phyloP scores from a whole-genome alignment of 2,797 vertebrate genomes.

The Phataginus tetradactyla region DNA sequence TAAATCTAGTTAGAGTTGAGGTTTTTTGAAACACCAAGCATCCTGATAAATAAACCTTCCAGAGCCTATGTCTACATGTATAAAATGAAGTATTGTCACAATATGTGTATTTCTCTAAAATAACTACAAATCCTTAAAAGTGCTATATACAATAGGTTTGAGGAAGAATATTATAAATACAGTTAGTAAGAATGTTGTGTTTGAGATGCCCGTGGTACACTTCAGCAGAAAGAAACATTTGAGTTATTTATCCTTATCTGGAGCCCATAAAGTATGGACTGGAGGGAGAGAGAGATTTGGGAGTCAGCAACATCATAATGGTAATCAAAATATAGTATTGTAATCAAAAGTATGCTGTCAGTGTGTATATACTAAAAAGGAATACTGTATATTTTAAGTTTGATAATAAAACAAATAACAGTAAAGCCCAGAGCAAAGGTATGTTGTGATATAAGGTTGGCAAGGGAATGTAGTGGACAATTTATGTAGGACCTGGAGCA shows the following conservation, averaged over 20 bases:
- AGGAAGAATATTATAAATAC: neutral
- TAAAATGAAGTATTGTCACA: neutral
- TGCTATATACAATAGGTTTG: neutral
- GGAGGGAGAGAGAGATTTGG: neutral
- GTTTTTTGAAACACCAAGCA: neutral
- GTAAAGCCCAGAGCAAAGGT: fast-evolving
- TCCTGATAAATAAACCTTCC: neutral
- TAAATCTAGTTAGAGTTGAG: neutral
- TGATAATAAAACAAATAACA: neutral
- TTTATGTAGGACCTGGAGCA: neutral
- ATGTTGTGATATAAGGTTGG: neutral
- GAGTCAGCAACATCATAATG: neutral
- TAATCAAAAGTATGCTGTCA: neutral
- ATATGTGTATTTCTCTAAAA: neutral
- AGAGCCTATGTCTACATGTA: neutral
- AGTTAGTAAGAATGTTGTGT: neutral
- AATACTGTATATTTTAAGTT: neutral
- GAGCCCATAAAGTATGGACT: neutral
- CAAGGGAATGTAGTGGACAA: neutral
- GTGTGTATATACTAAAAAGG: neutral
- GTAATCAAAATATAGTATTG: neutral
- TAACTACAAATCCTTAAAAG: neutral
- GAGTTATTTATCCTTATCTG: neutral
- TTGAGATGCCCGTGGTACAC: neutral
- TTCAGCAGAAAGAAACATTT: neutral